phyloP scores from a whole-genome alignment of 2,888 invertebrate species.

The Brachylomia viminalis region DNA sequence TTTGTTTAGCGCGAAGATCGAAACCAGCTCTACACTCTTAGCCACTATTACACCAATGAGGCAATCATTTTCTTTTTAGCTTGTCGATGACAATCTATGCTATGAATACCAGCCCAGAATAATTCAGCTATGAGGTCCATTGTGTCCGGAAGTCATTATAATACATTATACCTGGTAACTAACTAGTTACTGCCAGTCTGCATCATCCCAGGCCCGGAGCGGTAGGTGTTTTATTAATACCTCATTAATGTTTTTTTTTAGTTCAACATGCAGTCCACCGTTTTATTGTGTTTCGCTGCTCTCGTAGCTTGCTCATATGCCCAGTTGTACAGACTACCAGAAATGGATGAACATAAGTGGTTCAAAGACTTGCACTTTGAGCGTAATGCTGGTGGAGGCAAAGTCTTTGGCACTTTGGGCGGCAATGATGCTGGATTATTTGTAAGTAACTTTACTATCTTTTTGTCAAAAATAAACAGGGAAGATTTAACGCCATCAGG shows the following conservation, averaged over 20 bases:
- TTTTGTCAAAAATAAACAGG: not conserved
- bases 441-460: conserved; percentile 68
- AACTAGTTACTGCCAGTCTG: not conserved
- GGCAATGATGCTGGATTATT: conserved; percentile 75
- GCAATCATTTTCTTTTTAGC: no score
- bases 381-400: conserved; percentile 65
- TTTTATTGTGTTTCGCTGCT: conserved; percentile 51
- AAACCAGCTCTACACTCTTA: no score
- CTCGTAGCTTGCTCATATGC: conserved; percentile 60
- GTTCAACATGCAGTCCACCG: conserved; percentile 63
- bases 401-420: conserved; percentile 77
- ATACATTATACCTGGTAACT: no score
- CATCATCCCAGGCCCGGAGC: no score
- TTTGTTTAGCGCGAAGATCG: no score
- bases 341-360: not conserved
- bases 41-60: no score
- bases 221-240: no score
- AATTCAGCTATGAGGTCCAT: no score
- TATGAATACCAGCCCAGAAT: no score
- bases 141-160: no score
- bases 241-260: conserved; percentile 15
- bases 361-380: conserved; percentile 57
- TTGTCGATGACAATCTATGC: no score
- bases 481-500: not conserved
- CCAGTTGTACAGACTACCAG: not conserved